These are phyloP conservation scores for Chromis chromis DNA, from an alignment of 2,797 vertebrate genomes.

Conservation along the genomic window DNA sequence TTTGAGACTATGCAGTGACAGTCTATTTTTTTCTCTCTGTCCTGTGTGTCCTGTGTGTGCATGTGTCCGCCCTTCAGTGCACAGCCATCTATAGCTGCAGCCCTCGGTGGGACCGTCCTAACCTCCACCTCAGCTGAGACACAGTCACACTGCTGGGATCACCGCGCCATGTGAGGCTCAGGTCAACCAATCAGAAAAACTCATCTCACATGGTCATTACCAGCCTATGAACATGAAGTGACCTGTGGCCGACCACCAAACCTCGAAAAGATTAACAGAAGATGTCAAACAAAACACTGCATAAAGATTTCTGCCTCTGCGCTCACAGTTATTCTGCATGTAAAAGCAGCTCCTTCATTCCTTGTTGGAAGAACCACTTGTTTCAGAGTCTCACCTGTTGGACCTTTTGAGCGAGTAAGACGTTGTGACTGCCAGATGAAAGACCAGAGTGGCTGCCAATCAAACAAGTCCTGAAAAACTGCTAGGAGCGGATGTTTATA, in stretches of 20 bases:
- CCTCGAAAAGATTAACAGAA: conserved; percentile 48
- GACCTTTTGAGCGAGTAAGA: conserved; percentile 27
- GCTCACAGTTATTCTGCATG: conserved; percentile 26
- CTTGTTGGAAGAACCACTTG: conserved; percentile 45
- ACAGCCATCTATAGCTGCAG: conserved; percentile 65
- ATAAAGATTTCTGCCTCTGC: conserved; percentile 29
- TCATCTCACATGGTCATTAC: conserved; percentile 27
- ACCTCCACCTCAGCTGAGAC: conserved; percentile 67
- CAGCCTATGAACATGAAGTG: conserved; percentile 22
- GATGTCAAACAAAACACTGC: conserved; percentile 56
- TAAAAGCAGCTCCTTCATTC: conserved; percentile 23
- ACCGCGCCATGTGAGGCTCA: conserved; percentile 62
- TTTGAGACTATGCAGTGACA: conserved; percentile 5
- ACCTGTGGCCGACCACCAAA: conserved; percentile 29
- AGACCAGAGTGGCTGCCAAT: conserved; percentile 43
- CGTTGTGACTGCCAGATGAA: conserved; percentile 1
- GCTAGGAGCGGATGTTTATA: conserved; percentile 25
- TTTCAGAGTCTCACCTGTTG: conserved; percentile 33
- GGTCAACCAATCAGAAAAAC: conserved; percentile 57
- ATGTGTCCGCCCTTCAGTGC: conserved; percentile 40
- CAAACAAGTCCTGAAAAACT: conserved; percentile 37
- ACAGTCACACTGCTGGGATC: conserved; percentile 53
- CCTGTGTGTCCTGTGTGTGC: conserved; percentile 38
- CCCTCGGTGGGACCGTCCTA: conserved; percentile 50
- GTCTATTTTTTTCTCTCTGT: conserved; percentile 35